Evolutionary conservation across 2,888 invertebrate species (phyloP), one percentile per base, ranked within the genome.

Genomic region (Imbricaverruca yamaguchii): DNA sequence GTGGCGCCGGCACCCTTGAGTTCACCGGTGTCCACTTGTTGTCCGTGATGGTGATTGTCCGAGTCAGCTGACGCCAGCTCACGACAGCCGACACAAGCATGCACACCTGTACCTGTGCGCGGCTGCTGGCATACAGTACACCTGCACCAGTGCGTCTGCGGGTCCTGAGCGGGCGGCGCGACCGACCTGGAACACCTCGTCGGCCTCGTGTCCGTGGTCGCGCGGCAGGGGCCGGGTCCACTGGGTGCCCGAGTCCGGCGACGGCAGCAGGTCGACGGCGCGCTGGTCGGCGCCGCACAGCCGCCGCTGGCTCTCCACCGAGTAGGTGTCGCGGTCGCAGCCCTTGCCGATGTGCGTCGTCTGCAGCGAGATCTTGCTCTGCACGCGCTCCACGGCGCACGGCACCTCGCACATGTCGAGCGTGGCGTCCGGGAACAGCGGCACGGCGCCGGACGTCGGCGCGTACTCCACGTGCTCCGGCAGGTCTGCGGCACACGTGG

Each of bases 251-350:
- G 91, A 90, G 39, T 93, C 93, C 0, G 94, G 93, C 81, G 92
- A 91, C 0, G 95, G 95, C 80, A 96, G 89, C n/a, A 97, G 90
- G 86, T 96, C 95, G 79, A 96, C 90, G 84, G 94, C 94, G 83
- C 93, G 92, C 53, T 92, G 90, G 84, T 93, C 93, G 84, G 96
- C 92, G 81, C 95, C 95, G 87, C 96, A 96, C 11, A 95, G 90
- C 87, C 94, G 93, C 83, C 93, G 89, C 87, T 95, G 95, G 39
- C 93, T 92, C 85, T 93, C 92, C 80, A 95, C 92, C 67, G 94
- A 93, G 87, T 96, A 95, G 0, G 96, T 95, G 87, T 98, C 98
- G 9, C 97, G 90, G 87, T 98, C 98, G 89, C 98, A 98, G 85
- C 97, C 97, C 87, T 96, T 95, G 84, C 96, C 97, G 83, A 97